A percentile compares a stretch with the other conserved stretches of the same genome.
phyloP scores from a whole-genome alignment of 2,113 vertebrate species.

The Gadus macrocephalus region DNA sequence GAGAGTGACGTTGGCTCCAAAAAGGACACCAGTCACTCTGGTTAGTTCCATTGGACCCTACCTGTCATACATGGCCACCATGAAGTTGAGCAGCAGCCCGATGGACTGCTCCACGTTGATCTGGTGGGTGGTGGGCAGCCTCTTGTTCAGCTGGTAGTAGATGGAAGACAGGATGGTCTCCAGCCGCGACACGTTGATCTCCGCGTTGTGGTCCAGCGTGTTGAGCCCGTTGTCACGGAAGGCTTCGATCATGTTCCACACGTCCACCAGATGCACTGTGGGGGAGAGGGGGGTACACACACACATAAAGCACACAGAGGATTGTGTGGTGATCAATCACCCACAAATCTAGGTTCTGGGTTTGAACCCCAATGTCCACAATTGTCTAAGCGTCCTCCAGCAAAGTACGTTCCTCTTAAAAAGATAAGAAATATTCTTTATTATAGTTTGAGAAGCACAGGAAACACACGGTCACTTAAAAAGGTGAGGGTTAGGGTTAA shows the following conservation, averaged over 20 bases:
- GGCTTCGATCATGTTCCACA: constrained; percentile 99
- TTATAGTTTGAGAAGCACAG: no score
- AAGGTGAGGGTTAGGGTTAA: no score
- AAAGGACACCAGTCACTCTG: not conserved
- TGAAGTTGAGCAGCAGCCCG: constrained; percentile 96
- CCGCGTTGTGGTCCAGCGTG: constrained; percentile 84
- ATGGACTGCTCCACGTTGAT: constrained; percentile 97
- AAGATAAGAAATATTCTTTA: no score
- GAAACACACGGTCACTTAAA: no score
- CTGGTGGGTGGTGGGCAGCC: constrained; percentile 94
- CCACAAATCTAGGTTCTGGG: no score
- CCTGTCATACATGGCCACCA: constrained; percentile 96
- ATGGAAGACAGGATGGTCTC: constrained; percentile 97
- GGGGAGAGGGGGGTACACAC: not conserved
- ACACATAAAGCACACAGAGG: not conserved
- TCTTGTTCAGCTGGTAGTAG: constrained; percentile 97
- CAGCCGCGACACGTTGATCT: constrained; percentile 95
- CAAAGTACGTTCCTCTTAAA: no score
- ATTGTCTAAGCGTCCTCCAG: no score
- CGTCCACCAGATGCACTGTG: constrained; percentile 94
- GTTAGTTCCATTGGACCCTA: constrained; percentile 18
- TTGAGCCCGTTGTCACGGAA: constrained; percentile 97
- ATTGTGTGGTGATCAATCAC: no score
- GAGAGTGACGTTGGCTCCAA: no score
- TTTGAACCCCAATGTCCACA: no score